These are phyloP conservation scores for Eupithecia insigniata DNA, from an alignment of 2,888 invertebrate species.

Conservation along the genomic window DNA sequence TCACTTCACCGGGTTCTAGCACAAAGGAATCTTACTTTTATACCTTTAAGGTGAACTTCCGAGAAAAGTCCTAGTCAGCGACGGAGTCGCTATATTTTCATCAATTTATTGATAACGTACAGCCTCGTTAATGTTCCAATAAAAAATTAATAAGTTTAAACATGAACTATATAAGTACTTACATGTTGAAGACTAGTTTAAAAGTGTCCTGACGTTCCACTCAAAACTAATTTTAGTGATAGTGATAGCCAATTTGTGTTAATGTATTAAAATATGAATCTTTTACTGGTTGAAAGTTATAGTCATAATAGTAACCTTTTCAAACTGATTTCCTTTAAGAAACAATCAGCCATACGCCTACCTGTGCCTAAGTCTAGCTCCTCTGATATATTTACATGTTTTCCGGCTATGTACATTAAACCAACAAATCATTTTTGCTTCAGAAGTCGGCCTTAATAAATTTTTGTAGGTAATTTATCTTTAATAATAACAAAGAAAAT, in stretches of 20 bases:
- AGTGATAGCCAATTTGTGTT: no score
- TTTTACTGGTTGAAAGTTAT: no score
- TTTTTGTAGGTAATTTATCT: no score
- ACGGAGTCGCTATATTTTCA: background rate
- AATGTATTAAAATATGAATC: no score
- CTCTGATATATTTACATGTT: background rate
- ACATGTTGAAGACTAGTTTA: background rate
- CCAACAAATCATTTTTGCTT: background rate
- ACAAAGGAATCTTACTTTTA: conserved; percentile 77
- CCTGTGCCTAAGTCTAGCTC: background rate
- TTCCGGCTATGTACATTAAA: background rate
- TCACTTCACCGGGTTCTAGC: conserved; percentile 69
- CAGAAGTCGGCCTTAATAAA: no score
- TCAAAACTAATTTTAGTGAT: no score
- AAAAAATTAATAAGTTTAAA: background rate
- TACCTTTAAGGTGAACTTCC: conserved; percentile 54
- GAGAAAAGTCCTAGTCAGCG: conserved; percentile 1
- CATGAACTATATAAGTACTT: background rate
- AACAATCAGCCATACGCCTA: background rate
- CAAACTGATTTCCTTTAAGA: background rate
- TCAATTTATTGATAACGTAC: background rate
- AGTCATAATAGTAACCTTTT: no score
- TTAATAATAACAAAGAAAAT: no score
- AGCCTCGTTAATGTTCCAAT: background rate
- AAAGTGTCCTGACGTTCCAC: no score